Percentiles rank a stretch among this genome's conserved stretches.
Conservation (phyloP, 2,113 vertebrate species). For the Bos indicus region DNA sequence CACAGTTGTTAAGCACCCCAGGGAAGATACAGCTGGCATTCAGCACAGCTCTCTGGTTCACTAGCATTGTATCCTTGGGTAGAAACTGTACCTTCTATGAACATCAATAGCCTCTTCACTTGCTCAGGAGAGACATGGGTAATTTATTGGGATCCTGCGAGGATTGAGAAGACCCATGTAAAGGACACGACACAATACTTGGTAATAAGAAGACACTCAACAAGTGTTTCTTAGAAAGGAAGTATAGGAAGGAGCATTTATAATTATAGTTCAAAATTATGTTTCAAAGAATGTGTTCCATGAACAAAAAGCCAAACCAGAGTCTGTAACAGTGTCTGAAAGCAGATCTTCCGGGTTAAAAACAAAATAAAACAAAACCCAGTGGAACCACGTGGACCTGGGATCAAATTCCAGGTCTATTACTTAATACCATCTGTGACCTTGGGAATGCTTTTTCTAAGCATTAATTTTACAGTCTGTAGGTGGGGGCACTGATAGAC, state of each 20-base stretch:
- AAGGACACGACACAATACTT: neutral
- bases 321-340: neutral
- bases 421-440: neutral
- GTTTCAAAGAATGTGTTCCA: neutral
- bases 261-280: neutral
- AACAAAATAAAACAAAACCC: neutral
- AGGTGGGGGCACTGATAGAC: no score
- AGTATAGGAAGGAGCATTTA: neutral
- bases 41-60: neutral
- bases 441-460: neutral
- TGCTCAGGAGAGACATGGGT: neutral
- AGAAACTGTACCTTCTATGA: neutral
- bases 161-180: neutral
- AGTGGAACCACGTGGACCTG: neutral
- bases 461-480: neutral
- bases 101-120: neutral
- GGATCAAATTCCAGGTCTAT: neutral
- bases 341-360: neutral
- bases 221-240: neutral
- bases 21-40: neutral
- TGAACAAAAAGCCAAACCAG: neutral
- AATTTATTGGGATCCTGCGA: neutral
- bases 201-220: neutral
- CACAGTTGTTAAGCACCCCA: neutral
- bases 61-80: neutral